Base-by-base conservation (phyloP, 2,797 vertebrate genomes). In the Sternarchorhynchus goeldii region DNA sequence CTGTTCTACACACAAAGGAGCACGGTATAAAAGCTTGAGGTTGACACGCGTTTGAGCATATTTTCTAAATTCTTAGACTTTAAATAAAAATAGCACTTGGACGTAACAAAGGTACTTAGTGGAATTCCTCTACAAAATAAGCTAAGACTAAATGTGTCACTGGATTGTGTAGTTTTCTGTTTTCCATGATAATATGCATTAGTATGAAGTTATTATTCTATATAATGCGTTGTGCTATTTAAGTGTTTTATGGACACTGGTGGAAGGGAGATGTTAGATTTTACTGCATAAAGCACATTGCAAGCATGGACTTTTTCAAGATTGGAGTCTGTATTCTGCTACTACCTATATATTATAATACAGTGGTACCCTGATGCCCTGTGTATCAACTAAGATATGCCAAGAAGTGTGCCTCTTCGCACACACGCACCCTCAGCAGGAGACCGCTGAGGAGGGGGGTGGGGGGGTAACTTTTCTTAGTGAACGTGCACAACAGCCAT, bases 1-100 rank as follows among this genome's bases (percentile, higher is more conserved):
- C 92, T 90, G 8, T 88, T 90, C 86, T 88, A 82, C 67, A 76
- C 87, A 88, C 86, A 88, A 78, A 83, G 89, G 88, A 88, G 89
- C 89, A 90, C 87, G 75, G 63, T 73, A 79, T 87, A 83, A 87
- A 87, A 89, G 85, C 88, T 25, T 25, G 78, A 80, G 84, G 84
- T 88, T 83, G 80, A 82, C 77, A 80, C 82, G 83, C 56, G 75
- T 70, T 77, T 80, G 80, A 72, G 77, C 71, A 85, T 71, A 81
- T 79, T 68, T 74, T 77, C 17, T 31, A 53, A n/a, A 34, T 73
- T 57, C 16, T 2, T 20, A 16, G 20, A 53, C 20, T 36, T 6
- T 21, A 6, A 32, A 45, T 36, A 55, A 56, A 55, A 34, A 20
- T 39, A 66, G 16, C 10, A 56, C 6, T 57, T 14, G 21, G 7